A percentile compares a stretch with the other conserved stretches of the same genome.
Conservation (phyloP, 2,888 invertebrate species). For the Lepidocyrtoides sp. region DNA sequence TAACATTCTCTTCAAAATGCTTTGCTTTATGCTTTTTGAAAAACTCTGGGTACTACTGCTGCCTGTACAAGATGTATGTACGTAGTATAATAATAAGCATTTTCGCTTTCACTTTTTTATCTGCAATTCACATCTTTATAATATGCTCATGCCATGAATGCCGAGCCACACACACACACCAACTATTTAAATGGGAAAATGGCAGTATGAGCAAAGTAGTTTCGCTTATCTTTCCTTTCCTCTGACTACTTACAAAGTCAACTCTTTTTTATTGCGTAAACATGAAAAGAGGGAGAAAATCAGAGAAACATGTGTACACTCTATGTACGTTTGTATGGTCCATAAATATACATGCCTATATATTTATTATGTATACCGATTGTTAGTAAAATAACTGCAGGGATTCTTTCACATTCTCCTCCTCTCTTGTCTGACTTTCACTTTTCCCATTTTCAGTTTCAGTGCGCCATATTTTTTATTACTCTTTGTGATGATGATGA, state of each 20-base stretch:
- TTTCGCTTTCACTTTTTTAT: constrained; percentile 54
- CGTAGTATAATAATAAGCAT: background rate
- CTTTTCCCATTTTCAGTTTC: constrained; percentile 5
- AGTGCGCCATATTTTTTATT: constrained; percentile 31
- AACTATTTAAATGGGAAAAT: background rate
- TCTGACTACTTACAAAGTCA: background rate
- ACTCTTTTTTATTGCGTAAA: constrained; percentile 39
- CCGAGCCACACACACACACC: background rate
- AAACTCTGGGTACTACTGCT: background rate
- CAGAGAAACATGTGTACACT: background rate
- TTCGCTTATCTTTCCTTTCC: background rate
- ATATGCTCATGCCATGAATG: constrained; percentile 15
- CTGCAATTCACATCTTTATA: constrained; percentile 49
- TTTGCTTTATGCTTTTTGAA: background rate
- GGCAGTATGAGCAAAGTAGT: background rate
- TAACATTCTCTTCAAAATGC: background rate
- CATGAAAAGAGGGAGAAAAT: constrained; percentile 3
- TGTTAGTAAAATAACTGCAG: constrained; percentile 4
- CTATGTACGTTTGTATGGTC: background rate
- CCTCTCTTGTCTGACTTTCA: background rate
- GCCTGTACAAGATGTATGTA: background rate
- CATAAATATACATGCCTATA: no score
- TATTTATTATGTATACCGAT: background rate
- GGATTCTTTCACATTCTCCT: constrained; percentile 24
- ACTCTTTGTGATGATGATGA: constrained; percentile 4